Evolutionary conservation across 2,888 invertebrate genomes (phyloP).

Genomic region (Siphonodentalium dalli): DNA sequence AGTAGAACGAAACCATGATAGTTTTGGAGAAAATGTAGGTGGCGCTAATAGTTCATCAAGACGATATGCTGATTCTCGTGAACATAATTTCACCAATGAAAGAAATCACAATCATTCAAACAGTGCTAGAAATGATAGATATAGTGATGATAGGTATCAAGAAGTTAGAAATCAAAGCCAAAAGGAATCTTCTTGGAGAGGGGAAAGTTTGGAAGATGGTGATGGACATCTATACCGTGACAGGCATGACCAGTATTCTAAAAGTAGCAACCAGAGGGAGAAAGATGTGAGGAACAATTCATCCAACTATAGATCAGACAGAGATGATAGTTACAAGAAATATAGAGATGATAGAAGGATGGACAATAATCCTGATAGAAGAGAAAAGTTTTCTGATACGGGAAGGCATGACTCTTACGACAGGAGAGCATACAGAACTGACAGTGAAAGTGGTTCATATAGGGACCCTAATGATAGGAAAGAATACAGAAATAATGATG

Average conservation of each 20-base stretch:
- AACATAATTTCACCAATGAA: not conserved
- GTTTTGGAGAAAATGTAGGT: slow-evolving; percentile 3
- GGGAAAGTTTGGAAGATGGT: slow-evolving; percentile 24
- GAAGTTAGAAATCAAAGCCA: slow-evolving; percentile 9
- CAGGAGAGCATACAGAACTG: slow-evolving; percentile 9
- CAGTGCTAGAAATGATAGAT: not conserved
- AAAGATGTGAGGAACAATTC: not conserved
- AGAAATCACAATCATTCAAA: not conserved
- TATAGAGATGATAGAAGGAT: slow-evolving; percentile 66
- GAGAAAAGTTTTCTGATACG: not conserved
- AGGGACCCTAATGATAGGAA: slow-evolving; percentile 6
- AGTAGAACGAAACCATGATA: not conserved
- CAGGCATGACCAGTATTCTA: slow-evolving; percentile 30
- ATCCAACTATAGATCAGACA: slow-evolving; percentile 17
- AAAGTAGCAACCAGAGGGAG: not conserved
- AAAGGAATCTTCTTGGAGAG: slow-evolving; percentile 3
- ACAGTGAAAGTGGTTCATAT: slow-evolving; percentile 14
- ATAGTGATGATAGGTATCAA: slow-evolving; percentile 7
- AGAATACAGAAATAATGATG: slow-evolving; percentile 3
- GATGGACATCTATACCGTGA: slow-evolving; percentile 14
- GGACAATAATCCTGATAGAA: slow-evolving; percentile 9
- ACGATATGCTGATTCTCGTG: not conserved
- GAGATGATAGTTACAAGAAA: slow-evolving; percentile 27
- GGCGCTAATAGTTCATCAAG: slow-evolving; percentile 2
- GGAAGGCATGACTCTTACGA: not conserved